phyloP scores from a whole-genome alignment of 1,140 invertebrate genomes.

The Nilaparvata lugens region DNA sequence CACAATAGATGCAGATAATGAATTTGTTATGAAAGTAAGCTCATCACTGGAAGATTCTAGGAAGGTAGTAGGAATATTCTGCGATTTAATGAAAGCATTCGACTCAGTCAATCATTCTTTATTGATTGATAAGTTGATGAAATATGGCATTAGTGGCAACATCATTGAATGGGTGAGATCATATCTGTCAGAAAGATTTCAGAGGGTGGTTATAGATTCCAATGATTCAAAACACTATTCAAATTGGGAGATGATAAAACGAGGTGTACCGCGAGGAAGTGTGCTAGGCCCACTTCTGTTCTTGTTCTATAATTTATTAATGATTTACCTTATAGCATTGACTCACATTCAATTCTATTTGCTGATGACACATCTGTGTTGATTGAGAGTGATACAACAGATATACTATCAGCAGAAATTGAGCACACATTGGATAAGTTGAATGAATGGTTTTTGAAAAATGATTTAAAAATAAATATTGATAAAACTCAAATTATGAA shows the following conservation, averaged over 20 bases:
- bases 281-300: conserved; percentile 1
- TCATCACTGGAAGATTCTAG: neutral
- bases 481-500: no score
- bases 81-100: conserved; percentile 17
- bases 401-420: no score
- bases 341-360: no score
- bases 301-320: neutral
- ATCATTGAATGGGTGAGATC: neutral
- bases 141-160: neutral
- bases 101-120: conserved; percentile 13
- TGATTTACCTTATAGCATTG: no score
- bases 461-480: no score
- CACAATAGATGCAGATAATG: conserved; percentile 10
- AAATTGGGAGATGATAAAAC: neutral
- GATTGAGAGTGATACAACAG: no score
- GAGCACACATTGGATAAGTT: no score
- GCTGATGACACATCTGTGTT: no score
- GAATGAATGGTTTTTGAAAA: no score
- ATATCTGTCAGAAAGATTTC: conserved; percentile 12
- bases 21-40: neutral
- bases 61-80: conserved; percentile 10
- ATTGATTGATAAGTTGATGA: conserved; percentile 10
- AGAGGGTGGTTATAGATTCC: conserved; percentile 5
- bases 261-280: conserved; percentile 5
- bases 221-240: conserved; percentile 4